Base-by-base conservation (phyloP, 2,797 vertebrate genomes). In the Ctenochaetus hawaiiensis region DNA sequence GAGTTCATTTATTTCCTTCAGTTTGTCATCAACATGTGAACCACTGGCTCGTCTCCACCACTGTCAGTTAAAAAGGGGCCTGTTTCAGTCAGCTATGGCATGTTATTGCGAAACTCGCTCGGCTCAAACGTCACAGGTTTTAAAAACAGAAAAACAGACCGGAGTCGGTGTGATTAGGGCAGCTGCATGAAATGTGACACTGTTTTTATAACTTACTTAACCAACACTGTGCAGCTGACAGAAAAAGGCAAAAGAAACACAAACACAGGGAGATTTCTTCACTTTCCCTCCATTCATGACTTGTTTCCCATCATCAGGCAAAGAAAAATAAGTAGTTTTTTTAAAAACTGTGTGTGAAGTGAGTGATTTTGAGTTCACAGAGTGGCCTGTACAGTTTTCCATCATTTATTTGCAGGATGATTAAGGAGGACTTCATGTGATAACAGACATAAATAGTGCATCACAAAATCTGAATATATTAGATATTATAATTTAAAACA, bases 131-230 rank as follows among this genome's bases (percentile, higher is more conserved):
- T 72, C 78, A 80, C 49, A 44, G 17, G 41, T 70, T 77, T 78
- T 18, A 77, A 75, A 81, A 77, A 10, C 39, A n/a, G 68, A 67
- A 71, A 73, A 81, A 51, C 75, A 75, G 3, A n/a, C 23, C 23
- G 6, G 47, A 20, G 44, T 63, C 3, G 18, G 52, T 64, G 65
- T 7, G 53, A 16, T 51, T 2, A 30, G 58, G 49, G 13, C 51
- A 0, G 18, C 51, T 59, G 49, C 17, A 14, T 3, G 63, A 43
- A 76, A 69, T 61, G 52, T 75, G 81, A 79, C 18, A 34, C 43
- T 5, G 17, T 30, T 62, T 72, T 44, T 57, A 67, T 26, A 52
- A 56, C 47, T 4, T 22, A 56, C 26, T 30, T 66, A 58, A 59
- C 17, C 49, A 57, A 5, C 52, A 10, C 4, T 0, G 1, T 1